phyloP scores from a whole-genome alignment of 2,797 vertebrate species.

The Vireo griseus region DNA sequence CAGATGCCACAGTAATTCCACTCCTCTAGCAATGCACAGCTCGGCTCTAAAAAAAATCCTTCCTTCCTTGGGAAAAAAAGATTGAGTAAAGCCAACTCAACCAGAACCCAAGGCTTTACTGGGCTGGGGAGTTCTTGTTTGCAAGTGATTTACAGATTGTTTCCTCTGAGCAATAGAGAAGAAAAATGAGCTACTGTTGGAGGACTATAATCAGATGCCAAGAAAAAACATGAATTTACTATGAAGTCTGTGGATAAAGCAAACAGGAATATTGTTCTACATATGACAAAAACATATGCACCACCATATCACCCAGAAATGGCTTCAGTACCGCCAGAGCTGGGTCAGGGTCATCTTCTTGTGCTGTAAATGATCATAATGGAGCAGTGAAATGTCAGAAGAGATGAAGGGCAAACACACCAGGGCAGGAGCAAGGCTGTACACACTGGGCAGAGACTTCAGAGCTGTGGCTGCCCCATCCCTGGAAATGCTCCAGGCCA shows the following conservation, averaged over 20 bases:
- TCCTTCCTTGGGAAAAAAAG: background rate
- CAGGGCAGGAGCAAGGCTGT: background rate
- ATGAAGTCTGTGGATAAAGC: background rate
- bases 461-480: background rate
- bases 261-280: background rate
- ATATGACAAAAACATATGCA: background rate
- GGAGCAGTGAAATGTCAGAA: background rate
- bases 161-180: background rate
- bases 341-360: background rate
- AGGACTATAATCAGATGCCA: background rate
- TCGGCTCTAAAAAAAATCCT: background rate
- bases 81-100: background rate
- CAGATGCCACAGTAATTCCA: background rate
- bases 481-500: background rate
- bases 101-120: background rate
- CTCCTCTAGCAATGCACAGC: background rate
- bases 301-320: background rate
- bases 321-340: background rate
- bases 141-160: slow-evolving; percentile 25
- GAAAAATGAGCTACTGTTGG: background rate
- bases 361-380: too few species aligned
- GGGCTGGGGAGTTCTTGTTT: background rate
- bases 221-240: background rate
- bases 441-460: background rate
- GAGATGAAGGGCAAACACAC: background rate